Conservation (phyloP, 2,888 invertebrate species). For the Apantesis nais region DNA sequence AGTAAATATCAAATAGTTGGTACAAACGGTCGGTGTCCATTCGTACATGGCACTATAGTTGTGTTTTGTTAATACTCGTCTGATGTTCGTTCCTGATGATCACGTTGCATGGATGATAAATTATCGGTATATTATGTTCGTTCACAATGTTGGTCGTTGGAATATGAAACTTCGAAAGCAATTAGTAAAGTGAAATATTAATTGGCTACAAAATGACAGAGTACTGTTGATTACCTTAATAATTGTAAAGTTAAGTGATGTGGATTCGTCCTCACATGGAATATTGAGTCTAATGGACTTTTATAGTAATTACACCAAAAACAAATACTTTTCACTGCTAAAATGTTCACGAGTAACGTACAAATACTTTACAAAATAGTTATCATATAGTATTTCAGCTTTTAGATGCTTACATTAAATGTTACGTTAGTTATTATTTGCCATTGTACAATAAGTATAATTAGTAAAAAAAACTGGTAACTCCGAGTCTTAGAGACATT, state of each 20-base stretch:
- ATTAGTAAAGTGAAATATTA: not conserved
- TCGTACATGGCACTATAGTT: slow-evolving; percentile 5
- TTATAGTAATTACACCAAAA: not conserved
- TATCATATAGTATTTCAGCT: no score
- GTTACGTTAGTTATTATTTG: no score
- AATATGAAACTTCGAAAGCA: not conserved
- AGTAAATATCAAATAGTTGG: not conserved
- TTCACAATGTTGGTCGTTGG: not conserved
- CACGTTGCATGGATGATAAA: slow-evolving; percentile 1
- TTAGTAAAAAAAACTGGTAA: no score
- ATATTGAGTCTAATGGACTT: not conserved
- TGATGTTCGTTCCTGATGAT: not conserved
- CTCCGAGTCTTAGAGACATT: no score
- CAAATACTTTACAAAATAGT: no score
- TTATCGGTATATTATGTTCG: not conserved
- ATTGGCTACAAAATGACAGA: not conserved
- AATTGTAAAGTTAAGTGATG: not conserved
- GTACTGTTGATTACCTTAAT: not conserved
- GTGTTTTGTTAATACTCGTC: not conserved
- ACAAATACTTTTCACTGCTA: no score
- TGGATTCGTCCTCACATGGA: not conserved
- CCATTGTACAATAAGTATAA: no score
- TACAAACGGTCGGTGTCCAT: not conserved
- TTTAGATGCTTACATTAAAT: no score
- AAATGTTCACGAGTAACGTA: no score